Conservation (phyloP, 2,113 vertebrate genomes). For the Mus musculus region GRCm39 chr7:37407501-37408000, state of each 20-base stretch:
- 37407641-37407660: background rate
- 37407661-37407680: no score
- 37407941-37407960: background rate
- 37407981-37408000: background rate
- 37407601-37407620: background rate
- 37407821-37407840: constrained; percentile 55
- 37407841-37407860: constrained; percentile 68
- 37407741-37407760: background rate
- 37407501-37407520: background rate
- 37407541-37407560: background rate
- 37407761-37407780: background rate
- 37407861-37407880: constrained; percentile 41
- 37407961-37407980: background rate
- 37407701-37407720: background rate
- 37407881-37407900: constrained; percentile 45
- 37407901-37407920: background rate
- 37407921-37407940: rapidly evolving
- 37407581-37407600: rapidly evolving
- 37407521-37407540: background rate
- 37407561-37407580: background rate
- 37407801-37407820: constrained; percentile 53
- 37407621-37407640: background rate
- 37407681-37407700: no score
- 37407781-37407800: constrained; percentile 63
- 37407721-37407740: background rate